Conservation (phyloP, 2,888 invertebrate genomes). For the Troilus luridus region DNA sequence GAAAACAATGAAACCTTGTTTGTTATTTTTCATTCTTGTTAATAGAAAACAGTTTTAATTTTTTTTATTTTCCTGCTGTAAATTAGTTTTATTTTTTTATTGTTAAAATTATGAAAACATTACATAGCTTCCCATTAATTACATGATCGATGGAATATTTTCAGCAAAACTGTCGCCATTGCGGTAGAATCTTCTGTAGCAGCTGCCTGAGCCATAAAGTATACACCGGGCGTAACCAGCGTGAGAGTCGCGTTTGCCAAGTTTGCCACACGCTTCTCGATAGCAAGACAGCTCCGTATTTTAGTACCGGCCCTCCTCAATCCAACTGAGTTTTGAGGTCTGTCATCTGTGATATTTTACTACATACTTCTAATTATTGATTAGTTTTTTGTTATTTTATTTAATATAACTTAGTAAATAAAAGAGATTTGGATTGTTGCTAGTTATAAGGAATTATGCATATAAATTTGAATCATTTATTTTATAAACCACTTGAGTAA, state of each 20-base stretch:
- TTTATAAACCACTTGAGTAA: no score
- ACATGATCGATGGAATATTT: conserved; percentile 38
- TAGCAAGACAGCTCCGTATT: conserved; percentile 91
- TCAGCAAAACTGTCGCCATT: conserved; percentile 92
- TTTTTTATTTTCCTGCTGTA: background rate
- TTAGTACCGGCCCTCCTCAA: conserved; percentile 82
- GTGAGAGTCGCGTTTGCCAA: conserved; percentile 92
- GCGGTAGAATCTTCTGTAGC: conserved; percentile 95
- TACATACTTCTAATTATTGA: background rate
- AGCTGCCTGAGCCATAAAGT: conserved; percentile 87
- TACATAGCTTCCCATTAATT: background rate
- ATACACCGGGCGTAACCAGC: conserved; percentile 86
- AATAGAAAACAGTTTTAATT: background rate
- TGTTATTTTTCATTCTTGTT: background rate
- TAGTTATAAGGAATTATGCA: no score
- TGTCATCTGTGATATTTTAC: background rate
- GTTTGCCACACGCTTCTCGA: conserved; percentile 98
- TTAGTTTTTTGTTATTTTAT: background rate
- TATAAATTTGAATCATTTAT: no score
- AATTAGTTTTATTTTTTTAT: no score
- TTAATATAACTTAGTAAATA: background rate
- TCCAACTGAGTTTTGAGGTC: conserved; percentile 3
- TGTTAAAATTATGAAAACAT: no score
- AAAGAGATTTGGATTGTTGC: no score
- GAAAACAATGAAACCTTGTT: background rate